Percentiles rank a stretch among this genome's conserved stretches.
phyloP scores from a whole-genome alignment of 2,888 invertebrate genomes.

The Phlogophora meticulosa region DNA sequence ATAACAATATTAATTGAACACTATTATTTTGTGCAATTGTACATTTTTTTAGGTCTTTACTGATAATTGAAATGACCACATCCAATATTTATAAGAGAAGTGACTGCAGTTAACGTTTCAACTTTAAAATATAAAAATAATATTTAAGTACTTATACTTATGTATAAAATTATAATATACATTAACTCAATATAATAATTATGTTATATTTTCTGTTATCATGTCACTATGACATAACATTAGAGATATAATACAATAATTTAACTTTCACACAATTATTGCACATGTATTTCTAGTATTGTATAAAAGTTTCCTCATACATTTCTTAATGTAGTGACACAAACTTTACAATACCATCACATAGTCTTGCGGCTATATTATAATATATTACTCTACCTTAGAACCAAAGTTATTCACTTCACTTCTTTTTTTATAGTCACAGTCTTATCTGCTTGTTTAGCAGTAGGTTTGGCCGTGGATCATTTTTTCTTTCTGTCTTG shows the following conservation, averaged over 20 bases:
- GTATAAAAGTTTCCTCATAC: constrained; percentile 37
- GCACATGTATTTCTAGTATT: constrained; percentile 61
- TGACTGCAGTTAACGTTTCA: not conserved
- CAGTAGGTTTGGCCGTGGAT: constrained; percentile 81
- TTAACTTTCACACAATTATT: constrained; percentile 60
- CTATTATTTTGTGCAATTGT: constrained; percentile 60
- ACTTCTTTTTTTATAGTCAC: constrained; percentile 82
- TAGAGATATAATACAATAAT: constrained; percentile 41
- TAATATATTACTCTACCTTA: constrained; percentile 54
- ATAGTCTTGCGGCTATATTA: constrained; percentile 42
- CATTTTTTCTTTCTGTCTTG: constrained; percentile 95
- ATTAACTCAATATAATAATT: constrained; percentile 38
- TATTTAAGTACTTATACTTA: constrained; percentile 23
- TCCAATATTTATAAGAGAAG: constrained; percentile 49
- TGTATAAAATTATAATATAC: constrained; percentile 34
- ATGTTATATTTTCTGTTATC: constrained; percentile 27
- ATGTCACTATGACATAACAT: constrained; percentile 46
- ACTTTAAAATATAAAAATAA: constrained; percentile 22
- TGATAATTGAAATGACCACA: constrained; percentile 47
- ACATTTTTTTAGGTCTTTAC: constrained; percentile 29
- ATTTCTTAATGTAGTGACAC: constrained; percentile 35
- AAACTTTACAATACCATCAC: constrained; percentile 54
- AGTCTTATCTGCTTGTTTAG: constrained; percentile 85
- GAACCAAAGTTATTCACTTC: constrained; percentile 70
- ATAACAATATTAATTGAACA: constrained; percentile 62